These are phyloP conservation scores for Epinephelus coioides DNA, from an alignment of 2,797 vertebrate species.

Conservation along the genomic window DNA sequence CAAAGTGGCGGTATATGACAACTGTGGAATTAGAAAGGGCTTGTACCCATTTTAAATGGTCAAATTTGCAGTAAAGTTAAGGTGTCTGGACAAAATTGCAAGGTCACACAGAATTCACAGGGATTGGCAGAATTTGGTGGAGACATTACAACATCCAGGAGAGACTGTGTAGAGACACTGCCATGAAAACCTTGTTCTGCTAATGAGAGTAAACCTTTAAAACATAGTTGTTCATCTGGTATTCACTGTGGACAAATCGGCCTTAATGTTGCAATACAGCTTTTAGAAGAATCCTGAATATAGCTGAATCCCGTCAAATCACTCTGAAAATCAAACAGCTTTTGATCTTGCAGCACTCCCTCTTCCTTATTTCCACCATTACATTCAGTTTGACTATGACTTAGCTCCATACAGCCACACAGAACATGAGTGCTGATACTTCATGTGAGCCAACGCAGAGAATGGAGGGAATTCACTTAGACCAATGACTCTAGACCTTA, in stretches of 20 bases:
- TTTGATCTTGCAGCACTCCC: conserved; percentile 33
- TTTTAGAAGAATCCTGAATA: conserved; percentile 20
- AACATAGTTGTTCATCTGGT: conserved; percentile 3
- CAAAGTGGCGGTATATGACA: no score
- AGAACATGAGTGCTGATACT: conserved; percentile 28
- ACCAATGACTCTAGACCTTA: conserved; percentile 44
- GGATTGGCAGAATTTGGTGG: no score
- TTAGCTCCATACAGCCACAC: conserved; percentile 34
- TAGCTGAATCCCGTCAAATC: conserved; percentile 16
- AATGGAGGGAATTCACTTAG: conserved; percentile 38
- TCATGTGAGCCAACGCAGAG: conserved; percentile 45
- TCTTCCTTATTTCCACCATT: conserved; percentile 26
- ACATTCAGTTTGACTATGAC: conserved; percentile 37
- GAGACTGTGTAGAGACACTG: neutral
- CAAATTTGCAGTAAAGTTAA: no score
- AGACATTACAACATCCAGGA: no score
- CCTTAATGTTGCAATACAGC: conserved; percentile 7
- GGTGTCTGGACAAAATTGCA: no score
- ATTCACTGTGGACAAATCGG: neutral
- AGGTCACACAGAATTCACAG: no score
- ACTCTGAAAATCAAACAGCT: conserved; percentile 37
- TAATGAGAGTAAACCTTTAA: neutral
- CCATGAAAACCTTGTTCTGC: neutral
- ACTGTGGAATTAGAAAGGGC: no score
- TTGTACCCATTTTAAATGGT: no score